Conservation (phyloP, 2,888 invertebrate species). For the Eucera pruinosa region DNA sequence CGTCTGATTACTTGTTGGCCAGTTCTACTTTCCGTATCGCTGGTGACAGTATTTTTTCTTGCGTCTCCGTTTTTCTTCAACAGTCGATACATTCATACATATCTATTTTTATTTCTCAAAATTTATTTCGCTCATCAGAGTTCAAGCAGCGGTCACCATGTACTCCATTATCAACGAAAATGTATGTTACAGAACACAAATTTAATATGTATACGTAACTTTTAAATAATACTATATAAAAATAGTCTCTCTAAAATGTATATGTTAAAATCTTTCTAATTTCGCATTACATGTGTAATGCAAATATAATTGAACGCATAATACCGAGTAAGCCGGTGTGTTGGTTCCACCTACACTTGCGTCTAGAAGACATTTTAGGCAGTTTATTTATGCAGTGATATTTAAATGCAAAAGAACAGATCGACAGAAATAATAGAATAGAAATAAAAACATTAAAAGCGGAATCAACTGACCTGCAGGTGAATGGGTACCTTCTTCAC, state of each 20-base stretch:
- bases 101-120: conserved; percentile 17
- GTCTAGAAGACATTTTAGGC: background rate
- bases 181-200: too few relatives aligned
- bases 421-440: background rate
- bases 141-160: too few relatives aligned
- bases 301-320: conserved; percentile 17
- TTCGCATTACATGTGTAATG: background rate
- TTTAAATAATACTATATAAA: too few relatives aligned
- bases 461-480: conserved; percentile 89
- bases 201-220: too few relatives aligned
- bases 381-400: conserved; percentile 22
- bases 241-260: too few relatives aligned
- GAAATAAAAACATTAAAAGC: conserved; percentile 23
- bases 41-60: background rate
- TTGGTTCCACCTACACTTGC: conserved; percentile 13
- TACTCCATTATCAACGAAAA: too few relatives aligned
- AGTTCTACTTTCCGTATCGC: conserved; percentile 1
- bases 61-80: background rate
- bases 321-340: conserved; percentile 36
- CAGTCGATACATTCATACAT: background rate
- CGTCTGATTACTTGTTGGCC: conserved; percentile 12
- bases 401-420: background rate
- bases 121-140: background rate
- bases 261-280: background rate
- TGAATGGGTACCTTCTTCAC: conserved; percentile 98